Base-by-base conservation (phyloP, 2,113 vertebrate species). In the Ginglymostoma cirratum region DNA sequence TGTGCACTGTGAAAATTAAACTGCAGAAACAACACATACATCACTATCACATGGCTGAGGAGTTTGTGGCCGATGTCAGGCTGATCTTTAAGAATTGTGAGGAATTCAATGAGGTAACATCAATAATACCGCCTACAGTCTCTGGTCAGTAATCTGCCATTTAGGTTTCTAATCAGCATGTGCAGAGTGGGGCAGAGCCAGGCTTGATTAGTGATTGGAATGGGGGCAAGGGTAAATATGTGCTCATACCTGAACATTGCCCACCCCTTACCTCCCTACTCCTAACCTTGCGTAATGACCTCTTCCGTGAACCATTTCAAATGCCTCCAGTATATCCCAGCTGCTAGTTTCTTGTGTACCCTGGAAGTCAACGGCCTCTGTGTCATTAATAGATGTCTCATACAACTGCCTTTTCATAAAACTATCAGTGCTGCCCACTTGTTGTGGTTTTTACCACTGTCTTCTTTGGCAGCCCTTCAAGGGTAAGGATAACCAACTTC, bases 71-170 rank as follows among this genome's bases (percentile, higher is more conserved):
- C 78, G 98, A 98, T 96, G 97, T 98, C 97, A 97, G 97, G 96
- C 96, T 98, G 96, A 98, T 98, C 96, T 98, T 98, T 96, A 97
- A 96, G 96, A 98, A 98, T 96, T 98, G 98, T 97, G 97, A 98
- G 95, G 98, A 98, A 97, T 98, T 98, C 97, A 98, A 98, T 96
- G 98, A 98, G 98, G 98, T 98, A 52, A 98, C 97, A 96, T 96
- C 19, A 48, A 76, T 96, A 94, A 55, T 96, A 7, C 21, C 97
- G 17, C 21, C 72, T 72, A 2, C 65, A 42, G 14, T 12, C 95
- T 70, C 12, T 27, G 1, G 12, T 69, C 14, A 19, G 3, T n/a
- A n/a, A n/a, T n/a, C n/a, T n/a, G n/a, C n/a, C n/a, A n/a, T n/a
- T n/a, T n/a, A n/a, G n/a, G n/a, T n/a, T n/a, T n/a, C n/a, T n/a